Base-by-base conservation (phyloP, 2,113 vertebrate genomes). In the Perca flavescens region DNA sequence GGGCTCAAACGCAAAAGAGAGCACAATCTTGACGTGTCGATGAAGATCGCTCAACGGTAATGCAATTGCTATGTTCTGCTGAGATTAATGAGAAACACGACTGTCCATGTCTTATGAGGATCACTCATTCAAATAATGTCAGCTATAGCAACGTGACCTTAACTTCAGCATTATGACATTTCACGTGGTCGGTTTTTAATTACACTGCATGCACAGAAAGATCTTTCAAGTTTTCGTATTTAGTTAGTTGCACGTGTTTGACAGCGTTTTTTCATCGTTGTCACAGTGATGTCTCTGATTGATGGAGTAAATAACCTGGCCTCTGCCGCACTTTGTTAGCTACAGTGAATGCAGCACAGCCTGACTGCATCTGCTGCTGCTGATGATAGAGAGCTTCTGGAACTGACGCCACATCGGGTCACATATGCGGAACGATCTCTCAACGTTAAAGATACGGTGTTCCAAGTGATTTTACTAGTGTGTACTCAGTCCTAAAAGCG, bases 311-410 rank as follows among this genome's bases (percentile, higher is more conserved):
- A 50, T 16, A 77, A 87, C 78, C 84, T 86, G 89, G 86, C 89
- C 86, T 91, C 80, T 86, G 91, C 85, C 64, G 90, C 91, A 92
- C 83, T 61, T 79, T 85, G 31, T 85, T 82, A 87, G 82, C 86
- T 50, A 9, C 62, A 64, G 53, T 53, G 60, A 49, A 43, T 85
- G 83, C 91, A 86, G 84, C 84, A 43, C 72, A 57, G 66, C 25
- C 22, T 69, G 81, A 84, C 88, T 91, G 80, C 91, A 61, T 80
- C 65, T 49, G 57, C 61, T 40, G 74, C 74, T 60, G 82, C 78
- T 72, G 86, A 82, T 85, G 85, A 90, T 77, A 84, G 72, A 76
- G 72, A 88, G 78, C 86, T 83, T 83, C 80, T 84, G 85, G 49
- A 67, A 10, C 88, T 73, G 88, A 87, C 86, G 84, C 80, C 74